These are phyloP conservation scores for Telenomus remus DNA, from an alignment of 1,140 invertebrate genomes.

Conservation along the genomic window DNA sequence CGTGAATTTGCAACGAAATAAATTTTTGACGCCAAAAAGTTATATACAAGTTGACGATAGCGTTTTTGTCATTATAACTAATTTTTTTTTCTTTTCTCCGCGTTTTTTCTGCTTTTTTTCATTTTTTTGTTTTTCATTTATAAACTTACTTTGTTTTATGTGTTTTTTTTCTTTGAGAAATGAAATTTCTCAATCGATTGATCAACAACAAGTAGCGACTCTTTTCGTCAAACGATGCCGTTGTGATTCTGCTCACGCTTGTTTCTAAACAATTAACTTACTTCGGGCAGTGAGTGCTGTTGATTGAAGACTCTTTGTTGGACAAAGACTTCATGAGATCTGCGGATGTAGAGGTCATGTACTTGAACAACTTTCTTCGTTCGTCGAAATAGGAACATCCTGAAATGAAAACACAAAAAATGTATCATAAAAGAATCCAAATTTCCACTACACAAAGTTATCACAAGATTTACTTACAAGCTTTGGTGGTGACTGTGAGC, in stretches of 20 bases:
- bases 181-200: constrained; percentile 16
- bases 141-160: too few species aligned
- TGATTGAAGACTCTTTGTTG: constrained; percentile 19
- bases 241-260: constrained; percentile 5
- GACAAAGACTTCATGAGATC: constrained; percentile 24
- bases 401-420: not conserved
- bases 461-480: constrained; percentile 3
- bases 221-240: constrained; percentile 11
- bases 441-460: not conserved
- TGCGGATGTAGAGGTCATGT: constrained; percentile 25
- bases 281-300: constrained; percentile 37
- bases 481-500: not conserved
- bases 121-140: not conserved
- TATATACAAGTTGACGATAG: constrained; percentile 20
- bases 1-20: constrained; percentile 17
- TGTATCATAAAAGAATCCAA: not conserved
- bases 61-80: constrained; percentile 15
- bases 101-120: not conserved
- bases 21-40: constrained; percentile 6
- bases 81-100: constrained; percentile 3
- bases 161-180: not conserved
- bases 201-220: constrained; percentile 1
- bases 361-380: constrained; percentile 21
- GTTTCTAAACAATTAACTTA: constrained; percentile 15
- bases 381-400: constrained; percentile 14